Evolutionary conservation across 2,888 invertebrate genomes (phyloP).

Genomic region (Zygogramma bicolorata): DNA sequence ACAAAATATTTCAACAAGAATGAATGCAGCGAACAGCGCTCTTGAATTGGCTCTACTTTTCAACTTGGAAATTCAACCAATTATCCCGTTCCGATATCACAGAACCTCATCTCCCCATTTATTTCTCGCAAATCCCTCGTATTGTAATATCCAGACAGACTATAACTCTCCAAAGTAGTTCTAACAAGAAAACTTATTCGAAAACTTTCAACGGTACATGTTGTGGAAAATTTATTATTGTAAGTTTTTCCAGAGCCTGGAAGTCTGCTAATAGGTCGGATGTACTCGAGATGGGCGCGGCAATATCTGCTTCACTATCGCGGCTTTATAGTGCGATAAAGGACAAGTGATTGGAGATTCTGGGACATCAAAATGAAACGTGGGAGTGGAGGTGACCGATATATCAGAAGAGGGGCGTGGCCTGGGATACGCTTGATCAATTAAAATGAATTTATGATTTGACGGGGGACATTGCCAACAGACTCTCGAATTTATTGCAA

Average conservation of each 20-base stretch:
- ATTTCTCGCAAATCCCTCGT: background rate
- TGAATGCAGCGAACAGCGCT: too few species aligned
- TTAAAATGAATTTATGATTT: background rate
- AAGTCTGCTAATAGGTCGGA: constrained; percentile 9
- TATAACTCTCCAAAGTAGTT: background rate
- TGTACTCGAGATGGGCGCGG: constrained; percentile 28
- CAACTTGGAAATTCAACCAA: background rate
- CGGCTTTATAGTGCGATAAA: background rate
- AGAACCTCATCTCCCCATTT: background rate
- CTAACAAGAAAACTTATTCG: constrained; percentile 20
- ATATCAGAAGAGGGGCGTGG: background rate
- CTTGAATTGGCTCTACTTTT: background rate
- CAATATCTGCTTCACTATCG: background rate
- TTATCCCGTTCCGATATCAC: background rate
- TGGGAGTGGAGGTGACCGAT: background rate
- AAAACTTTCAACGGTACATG: constrained; percentile 30
- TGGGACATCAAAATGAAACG: background rate
- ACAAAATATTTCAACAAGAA: background rate
- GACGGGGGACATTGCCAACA: background rate
- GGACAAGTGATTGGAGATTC: background rate
- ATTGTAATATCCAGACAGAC: constrained; percentile 11
- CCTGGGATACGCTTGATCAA: background rate
- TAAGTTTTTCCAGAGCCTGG: constrained; percentile 22
- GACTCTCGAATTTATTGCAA: background rate
- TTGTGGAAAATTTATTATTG: constrained; percentile 30